Evolutionary conservation across 2,113 vertebrate species (phyloP), one percentile per base, ranked within the genome.

Genomic region (Hiodon alosoides): DNA sequence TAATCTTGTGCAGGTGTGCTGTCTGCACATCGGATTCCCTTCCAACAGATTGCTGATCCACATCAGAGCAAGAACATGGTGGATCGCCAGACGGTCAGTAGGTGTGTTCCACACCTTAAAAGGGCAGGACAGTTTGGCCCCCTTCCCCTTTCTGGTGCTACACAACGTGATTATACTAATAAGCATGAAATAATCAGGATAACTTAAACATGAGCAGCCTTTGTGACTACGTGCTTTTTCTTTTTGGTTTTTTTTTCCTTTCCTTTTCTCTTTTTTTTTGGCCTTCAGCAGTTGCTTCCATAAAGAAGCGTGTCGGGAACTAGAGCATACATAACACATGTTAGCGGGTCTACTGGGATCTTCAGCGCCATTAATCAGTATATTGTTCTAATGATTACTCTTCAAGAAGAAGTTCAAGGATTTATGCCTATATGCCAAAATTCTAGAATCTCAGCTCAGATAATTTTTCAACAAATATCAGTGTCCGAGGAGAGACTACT

Each of bases 261-360:
- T 64, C 16, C 7, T 58, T 31, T 31, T 31, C 31, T 31, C 31
- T 31, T 31, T 31, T 31, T 31, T 31, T 31, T 31, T 31, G 31
- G 31, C 31, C 31, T 31, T 31, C 31, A 58, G 55, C 31, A 55
- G 72, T 46, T 61, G 31, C 70, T 16, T 52, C 65, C 16, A 54
- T 5, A 67, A 74, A 74, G 53, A 67, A 74, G 61, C 61, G 17
- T 65, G 50, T 64, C 61, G 46, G 50, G 13, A 13, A 66, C 53
- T 11, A 74, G 50, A 74, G 57, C 64, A 67, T 58, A 64, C 7
- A 14, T 8, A 67, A 74, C 73, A 74, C 46, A 53, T 74, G 73
- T 57, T 48, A 55, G 53, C 73, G 67, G 62, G 64, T 9, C 31
- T 64, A 13, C 52, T 50, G 17, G 52, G 62, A 67, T 17, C 16